Percentiles rank a stretch among this genome's conserved stretches.
Evolutionary conservation across 2,113 vertebrate species (phyloP).

Genomic region (Perccottus glenii): DNA sequence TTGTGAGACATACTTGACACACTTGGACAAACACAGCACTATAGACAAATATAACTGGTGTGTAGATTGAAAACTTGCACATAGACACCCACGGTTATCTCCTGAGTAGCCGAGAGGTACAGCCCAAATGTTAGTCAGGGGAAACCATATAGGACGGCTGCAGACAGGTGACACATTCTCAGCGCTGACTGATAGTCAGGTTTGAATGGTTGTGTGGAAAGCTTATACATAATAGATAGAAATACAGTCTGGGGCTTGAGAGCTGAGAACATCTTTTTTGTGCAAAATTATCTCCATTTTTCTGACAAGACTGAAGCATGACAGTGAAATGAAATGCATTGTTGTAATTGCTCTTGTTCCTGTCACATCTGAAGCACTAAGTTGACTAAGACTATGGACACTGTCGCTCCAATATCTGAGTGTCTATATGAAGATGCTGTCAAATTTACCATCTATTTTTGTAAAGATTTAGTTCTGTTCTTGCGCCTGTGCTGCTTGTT

Average conservation of each 20-base stretch:
- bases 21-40: neutral
- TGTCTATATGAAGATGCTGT: too few relatives aligned
- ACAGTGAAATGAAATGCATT: conserved; percentile 23
- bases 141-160: conserved; percentile 42
- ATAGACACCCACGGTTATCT: conserved; percentile 40
- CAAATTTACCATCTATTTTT: too few relatives aligned
- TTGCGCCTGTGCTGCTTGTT: too few relatives aligned
- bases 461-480: too few relatives aligned
- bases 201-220: conserved; percentile 20
- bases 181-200: conserved; percentile 48
- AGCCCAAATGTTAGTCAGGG: conserved; percentile 47
- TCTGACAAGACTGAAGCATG: neutral
- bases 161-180: conserved; percentile 60
- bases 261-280: conserved; percentile 28
- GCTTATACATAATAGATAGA: conserved; percentile 64
- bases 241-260: conserved; percentile 35
- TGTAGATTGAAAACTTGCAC: conserved; percentile 4
- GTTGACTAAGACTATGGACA: neutral
- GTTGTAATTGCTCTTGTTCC: conserved; percentile 26
- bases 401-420: neutral
- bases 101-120: conserved; percentile 31
- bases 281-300: conserved; percentile 27
- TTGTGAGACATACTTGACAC: conserved; percentile 11
- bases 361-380: neutral
- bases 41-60: neutral